phyloP scores from a whole-genome alignment of 1,140 invertebrate genomes.

The Mya arenaria region DNA sequence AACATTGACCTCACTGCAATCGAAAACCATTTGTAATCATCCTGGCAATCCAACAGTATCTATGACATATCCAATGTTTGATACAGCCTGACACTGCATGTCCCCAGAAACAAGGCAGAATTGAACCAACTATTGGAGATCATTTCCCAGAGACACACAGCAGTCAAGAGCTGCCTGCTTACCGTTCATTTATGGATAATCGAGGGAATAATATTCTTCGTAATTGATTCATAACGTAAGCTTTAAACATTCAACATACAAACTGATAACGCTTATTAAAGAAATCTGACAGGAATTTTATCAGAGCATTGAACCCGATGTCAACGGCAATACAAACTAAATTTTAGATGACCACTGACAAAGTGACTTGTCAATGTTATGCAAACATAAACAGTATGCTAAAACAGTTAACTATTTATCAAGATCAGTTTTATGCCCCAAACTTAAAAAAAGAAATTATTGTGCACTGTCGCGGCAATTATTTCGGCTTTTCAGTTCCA shows the following conservation, averaged over 20 bases:
- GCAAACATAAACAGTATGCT: too few species aligned
- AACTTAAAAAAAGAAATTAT: too few species aligned
- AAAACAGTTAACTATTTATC: too few species aligned
- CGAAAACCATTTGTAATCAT: too few species aligned
- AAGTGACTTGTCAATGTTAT: too few species aligned
- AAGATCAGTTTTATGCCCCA: too few species aligned
- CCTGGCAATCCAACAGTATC: too few species aligned
- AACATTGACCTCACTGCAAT: too few species aligned
- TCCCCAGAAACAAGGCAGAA: constrained; percentile 43
- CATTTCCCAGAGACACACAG: too few species aligned
- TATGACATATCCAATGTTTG: constrained; percentile 44
- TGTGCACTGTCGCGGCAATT: too few species aligned
- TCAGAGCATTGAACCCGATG: constrained; percentile 28
- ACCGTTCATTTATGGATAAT: constrained; percentile 52
- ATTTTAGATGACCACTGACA: background rate
- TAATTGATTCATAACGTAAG: constrained; percentile 55
- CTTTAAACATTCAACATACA: constrained; percentile 54
- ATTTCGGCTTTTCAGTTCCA: too few species aligned
- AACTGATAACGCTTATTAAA: constrained; percentile 56
- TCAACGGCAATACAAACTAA: background rate
- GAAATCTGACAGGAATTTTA: constrained; percentile 52
- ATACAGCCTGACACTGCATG: constrained; percentile 44
- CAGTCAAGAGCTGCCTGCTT: constrained; percentile 48
- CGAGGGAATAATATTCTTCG: constrained; percentile 54
- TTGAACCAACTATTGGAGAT: constrained; percentile 54